Base-by-base conservation (phyloP, 1,140 invertebrate species). In the Wasmannia auropunctata region DNA sequence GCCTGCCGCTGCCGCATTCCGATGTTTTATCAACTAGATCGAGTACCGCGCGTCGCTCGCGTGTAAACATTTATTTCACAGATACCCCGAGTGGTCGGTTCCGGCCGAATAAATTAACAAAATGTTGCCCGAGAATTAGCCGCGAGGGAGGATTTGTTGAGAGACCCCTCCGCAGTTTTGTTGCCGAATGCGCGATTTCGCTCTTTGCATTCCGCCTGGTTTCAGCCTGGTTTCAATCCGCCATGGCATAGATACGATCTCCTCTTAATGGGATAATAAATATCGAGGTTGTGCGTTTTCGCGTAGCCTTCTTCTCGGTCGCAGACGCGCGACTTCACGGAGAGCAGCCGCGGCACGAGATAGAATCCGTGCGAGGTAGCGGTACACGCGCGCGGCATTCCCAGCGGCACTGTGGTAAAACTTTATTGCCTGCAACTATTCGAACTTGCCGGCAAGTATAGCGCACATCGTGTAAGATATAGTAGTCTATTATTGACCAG, bases 241-340 rank as follows among this genome's bases (percentile, higher is more conserved):
- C n/a, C 40, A 28, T 22, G 16, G 11, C 7, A 67, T 3, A 79
- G 31, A 51, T 77, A 51, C 28, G 46, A 72, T 28, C 87, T 88
- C 49, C 75, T 40, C 11, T 56, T 88, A 89, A 88, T 79, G 46
- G 69, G 83, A 89, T 75, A 74, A 77, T 60, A 54, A 89, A 40
- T 83, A 74, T 83, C 34, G 25, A 69, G 58, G 63, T 75, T 62
- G 34, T 43, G 34, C 49, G 28, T 62, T 89, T 81, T 80, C 16
- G 51, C 22, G 46, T 62, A 85, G 88, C 60, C 83, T 89, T 89
- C 46, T 37, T 58, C 22, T n/a, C 19, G 6, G 37, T 72, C 62
- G 11, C 37, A 31, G 51, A 83, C 14, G 37, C 14, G 37, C 28
- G 19, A 49, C 46, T 63, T 40, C 40, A 34, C 37, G 22, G 14